Percentiles rank a stretch among this genome's conserved stretches.
Evolutionary conservation across 1,140 invertebrate genomes (phyloP).

Genomic region (Dreissena polymorpha): DNA sequence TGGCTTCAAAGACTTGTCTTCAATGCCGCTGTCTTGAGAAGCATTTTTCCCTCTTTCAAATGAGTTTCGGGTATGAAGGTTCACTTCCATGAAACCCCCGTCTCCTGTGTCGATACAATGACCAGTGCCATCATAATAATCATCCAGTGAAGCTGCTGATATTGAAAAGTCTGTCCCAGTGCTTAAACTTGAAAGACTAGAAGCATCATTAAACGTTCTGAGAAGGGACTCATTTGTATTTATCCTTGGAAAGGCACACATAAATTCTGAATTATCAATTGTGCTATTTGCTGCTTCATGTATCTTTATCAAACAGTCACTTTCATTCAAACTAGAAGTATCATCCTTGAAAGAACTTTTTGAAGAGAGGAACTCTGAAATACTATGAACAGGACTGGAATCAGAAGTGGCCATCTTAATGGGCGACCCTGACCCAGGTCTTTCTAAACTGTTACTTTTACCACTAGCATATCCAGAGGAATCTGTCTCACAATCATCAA

Average conservation of each 20-base stretch:
- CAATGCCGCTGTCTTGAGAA: slow-evolving; percentile 70
- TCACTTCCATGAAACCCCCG: slow-evolving; percentile 74
- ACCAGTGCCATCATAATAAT: slow-evolving; percentile 64
- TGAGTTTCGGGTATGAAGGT: slow-evolving; percentile 76
- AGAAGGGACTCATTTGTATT: slow-evolving; percentile 63
- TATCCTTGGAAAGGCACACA: slow-evolving; percentile 54
- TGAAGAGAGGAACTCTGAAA: slow-evolving; percentile 39
- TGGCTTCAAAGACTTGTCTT: slow-evolving; percentile 72
- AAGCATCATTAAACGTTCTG: slow-evolving; percentile 79
- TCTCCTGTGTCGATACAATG: slow-evolving; percentile 70
- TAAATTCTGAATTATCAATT: slow-evolving; percentile 69
- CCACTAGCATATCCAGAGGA: slow-evolving; percentile 24
- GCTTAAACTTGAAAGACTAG: slow-evolving; percentile 79
- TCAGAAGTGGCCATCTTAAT: slow-evolving; percentile 32
- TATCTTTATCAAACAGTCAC: slow-evolving; percentile 58
- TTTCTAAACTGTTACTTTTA: slow-evolving; percentile 6
- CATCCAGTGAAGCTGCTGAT: slow-evolving; percentile 70
- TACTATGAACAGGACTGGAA: slow-evolving; percentile 38
- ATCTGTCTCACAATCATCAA: slow-evolving; percentile 23
- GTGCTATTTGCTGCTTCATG: slow-evolving; percentile 67
- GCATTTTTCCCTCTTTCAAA: slow-evolving; percentile 70
- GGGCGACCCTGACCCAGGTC: slow-evolving; percentile 11
- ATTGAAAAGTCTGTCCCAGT: slow-evolving; percentile 77
- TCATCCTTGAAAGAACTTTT: slow-evolving; percentile 53
- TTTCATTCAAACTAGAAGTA: slow-evolving; percentile 62